phyloP scores from a whole-genome alignment of 2,888 invertebrate genomes.

The Melanophora roralis region DNA sequence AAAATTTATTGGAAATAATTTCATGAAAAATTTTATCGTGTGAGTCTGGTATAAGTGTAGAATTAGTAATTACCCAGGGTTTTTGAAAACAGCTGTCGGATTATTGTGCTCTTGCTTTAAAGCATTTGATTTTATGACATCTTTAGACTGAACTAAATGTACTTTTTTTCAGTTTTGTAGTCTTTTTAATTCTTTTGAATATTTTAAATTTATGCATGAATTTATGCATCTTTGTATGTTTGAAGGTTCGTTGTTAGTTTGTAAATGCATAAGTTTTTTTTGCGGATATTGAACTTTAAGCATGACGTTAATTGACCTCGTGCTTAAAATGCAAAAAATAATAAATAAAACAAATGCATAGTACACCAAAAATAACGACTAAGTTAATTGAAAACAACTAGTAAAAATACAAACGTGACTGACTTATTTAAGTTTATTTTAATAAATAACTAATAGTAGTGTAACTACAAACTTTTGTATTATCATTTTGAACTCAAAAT shows the following conservation, averaged over 20 bases:
- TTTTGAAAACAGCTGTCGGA: too few species aligned
- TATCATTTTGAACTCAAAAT: too few species aligned
- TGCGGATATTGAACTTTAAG: slow-evolving; percentile 74
- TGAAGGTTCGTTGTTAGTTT: slow-evolving; percentile 48
- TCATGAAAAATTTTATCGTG: too few species aligned
- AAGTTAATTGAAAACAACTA: slow-evolving; percentile 7
- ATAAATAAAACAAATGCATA: too few species aligned
- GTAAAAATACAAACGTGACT: too few species aligned
- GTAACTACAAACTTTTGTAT: slow-evolving; percentile 34
- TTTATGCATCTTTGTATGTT: slow-evolving; percentile 44
- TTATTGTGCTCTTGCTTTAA: too few species aligned
- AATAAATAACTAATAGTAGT: slow-evolving; percentile 19
- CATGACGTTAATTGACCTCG: slow-evolving; percentile 75
- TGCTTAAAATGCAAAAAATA: slow-evolving; percentile 71
- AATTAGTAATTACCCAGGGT: too few species aligned
- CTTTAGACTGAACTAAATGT: not conserved
- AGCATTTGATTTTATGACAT: not conserved
- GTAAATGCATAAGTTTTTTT: slow-evolving; percentile 36
- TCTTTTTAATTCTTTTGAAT: not conserved
- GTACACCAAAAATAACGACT: slow-evolving; percentile 32
- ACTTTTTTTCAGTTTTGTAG: slow-evolving; percentile 27
- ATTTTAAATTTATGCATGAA: not conserved
- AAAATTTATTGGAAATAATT: too few species aligned
- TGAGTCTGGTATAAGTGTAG: too few species aligned
- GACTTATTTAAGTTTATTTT: too few species aligned